These are phyloP conservation scores for Epinephelus coioides DNA, from an alignment of 2,797 vertebrate species.

Conservation along the genomic window DNA sequence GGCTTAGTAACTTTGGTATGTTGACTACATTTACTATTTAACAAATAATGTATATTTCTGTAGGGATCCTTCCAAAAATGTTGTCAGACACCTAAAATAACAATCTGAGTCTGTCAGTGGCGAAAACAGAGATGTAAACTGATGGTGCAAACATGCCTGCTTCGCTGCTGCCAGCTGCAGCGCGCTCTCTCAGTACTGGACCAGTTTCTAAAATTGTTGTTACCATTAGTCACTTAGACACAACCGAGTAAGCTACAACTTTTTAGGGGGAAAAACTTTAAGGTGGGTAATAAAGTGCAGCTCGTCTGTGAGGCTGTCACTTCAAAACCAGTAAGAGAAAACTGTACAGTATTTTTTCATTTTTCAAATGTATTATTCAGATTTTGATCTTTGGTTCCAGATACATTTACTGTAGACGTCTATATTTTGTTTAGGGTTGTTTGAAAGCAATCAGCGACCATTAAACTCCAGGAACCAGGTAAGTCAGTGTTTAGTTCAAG, in stretches of 20 bases:
- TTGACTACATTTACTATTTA: too few relatives aligned
- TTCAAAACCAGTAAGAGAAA: neutral
- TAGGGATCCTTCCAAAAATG: too few relatives aligned
- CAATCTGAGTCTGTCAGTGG: too few relatives aligned
- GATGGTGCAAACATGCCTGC: too few relatives aligned
- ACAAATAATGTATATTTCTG: too few relatives aligned
- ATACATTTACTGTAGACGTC: neutral
- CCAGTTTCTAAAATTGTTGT: too few relatives aligned
- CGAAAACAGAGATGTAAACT: too few relatives aligned
- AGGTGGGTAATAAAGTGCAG: neutral
- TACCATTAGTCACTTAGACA: neutral
- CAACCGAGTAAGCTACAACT: neutral
- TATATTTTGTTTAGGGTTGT: neutral
- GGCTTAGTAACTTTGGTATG: too few relatives aligned
- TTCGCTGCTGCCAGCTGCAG: too few relatives aligned
- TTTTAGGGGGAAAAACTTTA: neutral
- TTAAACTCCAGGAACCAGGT: fast-evolving
- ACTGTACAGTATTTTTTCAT: neutral
- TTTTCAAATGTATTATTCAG: neutral
- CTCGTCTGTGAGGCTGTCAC: neutral
- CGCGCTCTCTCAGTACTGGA: too few relatives aligned
- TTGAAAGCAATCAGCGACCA: neutral
- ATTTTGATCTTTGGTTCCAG: neutral
- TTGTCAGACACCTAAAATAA: too few relatives aligned
- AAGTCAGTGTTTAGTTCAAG: neutral